These are phyloP conservation scores for Novumbra hubbsi DNA, from an alignment of 2,797 vertebrate genomes.

Conservation along the genomic window DNA sequence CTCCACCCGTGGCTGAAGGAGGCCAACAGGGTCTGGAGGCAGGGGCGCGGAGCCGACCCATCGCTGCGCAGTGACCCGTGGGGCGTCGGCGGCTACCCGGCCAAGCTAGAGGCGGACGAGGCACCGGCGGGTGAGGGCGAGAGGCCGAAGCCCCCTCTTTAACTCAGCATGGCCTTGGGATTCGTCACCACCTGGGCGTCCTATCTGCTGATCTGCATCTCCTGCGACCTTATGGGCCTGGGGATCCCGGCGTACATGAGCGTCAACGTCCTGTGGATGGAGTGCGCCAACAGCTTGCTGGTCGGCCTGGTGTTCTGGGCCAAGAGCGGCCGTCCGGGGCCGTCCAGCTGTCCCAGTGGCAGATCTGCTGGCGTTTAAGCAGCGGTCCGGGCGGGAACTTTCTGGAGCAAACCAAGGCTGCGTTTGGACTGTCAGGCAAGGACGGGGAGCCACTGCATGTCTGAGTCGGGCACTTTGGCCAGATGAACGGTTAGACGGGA, in stretches of 20 bases:
- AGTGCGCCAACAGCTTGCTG: conserved; percentile 69
- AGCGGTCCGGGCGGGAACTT: conserved; percentile 15
- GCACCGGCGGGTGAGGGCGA: not conserved
- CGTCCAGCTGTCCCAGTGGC: conserved; percentile 60
- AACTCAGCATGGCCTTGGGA: conserved; percentile 58
- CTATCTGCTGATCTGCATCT: conserved; percentile 51
- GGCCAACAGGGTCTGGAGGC: conserved; percentile 35
- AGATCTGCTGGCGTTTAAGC: conserved; percentile 65
- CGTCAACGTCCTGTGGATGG: conserved; percentile 71
- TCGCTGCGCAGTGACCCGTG: conserved; percentile 41
- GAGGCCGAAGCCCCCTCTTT: conserved; percentile 43
- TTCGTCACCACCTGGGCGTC: conserved; percentile 66
- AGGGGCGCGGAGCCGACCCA: conserved; percentile 9
- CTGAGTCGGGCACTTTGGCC: conserved; percentile 3
- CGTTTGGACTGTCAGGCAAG: conserved; percentile 6
- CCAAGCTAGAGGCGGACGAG: not conserved
- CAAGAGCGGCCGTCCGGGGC: conserved; percentile 40
- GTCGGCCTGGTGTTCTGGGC: conserved; percentile 59
- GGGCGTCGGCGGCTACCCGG: not conserved
- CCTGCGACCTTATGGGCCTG: conserved; percentile 33
- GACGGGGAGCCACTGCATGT: not conserved
- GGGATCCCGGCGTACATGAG: conserved; percentile 60
- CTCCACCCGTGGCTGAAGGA: conserved; percentile 52
- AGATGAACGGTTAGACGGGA: not conserved
- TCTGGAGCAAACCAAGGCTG: not conserved